Evolutionary conservation across 2,113 vertebrate genomes (phyloP), one percentile per base, ranked within the genome.

Genomic region (Bambusicola thoracicus): DNA sequence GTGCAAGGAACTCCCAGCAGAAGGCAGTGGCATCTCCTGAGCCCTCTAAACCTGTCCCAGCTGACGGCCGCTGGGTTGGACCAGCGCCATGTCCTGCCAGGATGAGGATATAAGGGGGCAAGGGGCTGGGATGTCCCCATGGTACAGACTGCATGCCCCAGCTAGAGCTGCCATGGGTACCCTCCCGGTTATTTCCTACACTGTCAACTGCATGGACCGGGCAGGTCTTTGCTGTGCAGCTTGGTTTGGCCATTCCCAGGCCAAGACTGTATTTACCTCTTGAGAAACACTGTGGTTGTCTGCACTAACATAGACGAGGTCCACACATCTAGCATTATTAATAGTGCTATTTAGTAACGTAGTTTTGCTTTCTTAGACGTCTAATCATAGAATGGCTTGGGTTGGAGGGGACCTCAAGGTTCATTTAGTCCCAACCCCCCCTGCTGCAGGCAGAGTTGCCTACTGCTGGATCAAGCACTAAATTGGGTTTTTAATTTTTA

Each of bases 41-140:
- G 51, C 74, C 89, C 44, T 51, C 41, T 41, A 63, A 78, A 51
- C 18, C 24, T 76, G 36, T 80, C 29, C 62, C 32, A 66, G 49
- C 43, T 58, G 55, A 30, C 14, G 59, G 58, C 18, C 48, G 30
- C 48, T 65, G 41, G 48, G 46, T 46, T 15, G 41, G 46, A 88
- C 9, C 32, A 44, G 30, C 34, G 24, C 51, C 0, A 0, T 13
- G 19, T 22, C 51, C 34, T 55, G 27, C 1, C 62, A 38, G 48
- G 17, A 81, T 12, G 20, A 34, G 29, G 7, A 67, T 0, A 1
- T 29, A 0, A 11, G 80, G n/a, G 8, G n/a, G 38, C 1, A 1
- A 78, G 20, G 32, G 18, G 62, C 58, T 22, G 7, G 38, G 25
- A 11, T 59, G n/a, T 34, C 12, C 20, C 56, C 7, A 11, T 8